Evolutionary conservation across 2,113 vertebrate species (phyloP), one percentile per base, ranked within the genome.

Genomic region (Gulo gulo): DNA sequence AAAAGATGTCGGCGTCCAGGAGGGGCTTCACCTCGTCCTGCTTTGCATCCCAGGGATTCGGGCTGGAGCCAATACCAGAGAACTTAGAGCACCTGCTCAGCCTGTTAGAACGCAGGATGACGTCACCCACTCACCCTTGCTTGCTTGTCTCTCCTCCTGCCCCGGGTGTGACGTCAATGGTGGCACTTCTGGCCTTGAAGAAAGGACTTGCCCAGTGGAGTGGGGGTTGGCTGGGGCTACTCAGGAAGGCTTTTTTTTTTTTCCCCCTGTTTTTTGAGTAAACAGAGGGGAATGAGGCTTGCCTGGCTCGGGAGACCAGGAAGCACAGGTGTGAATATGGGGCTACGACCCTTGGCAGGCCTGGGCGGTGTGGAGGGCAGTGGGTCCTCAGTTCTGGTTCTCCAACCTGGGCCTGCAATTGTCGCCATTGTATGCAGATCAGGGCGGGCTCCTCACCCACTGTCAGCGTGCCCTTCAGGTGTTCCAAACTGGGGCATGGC

Each of bases 401-500:
- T 39, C 0, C 1, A 39, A 45, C 15, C 52, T 7, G n/a, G 26
- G 11, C 61, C 16, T 42, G 63, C 63, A 7, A 7, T 47, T 36
- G 6, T 73, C 73, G 39, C 78, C 73, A 86, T 21, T 87, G 95
- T 76, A n/a, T 67, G 67, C 86, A 87, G 79, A 88, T 82, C 24
- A 82, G 93, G 91, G 86, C 1, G 6, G 63, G 55, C 11, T 18
- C 42, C 55, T 39, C 55, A 71, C 24, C 50, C 61, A 4, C 31
- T 6, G 59, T 63, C 7, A 31, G 34, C 16, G 7, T 26, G 34
- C 20, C 83, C 67, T 45, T 47, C 21, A 13, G 47, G 47, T 36
- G 13, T 74, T 88, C 65, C 71, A 78, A 57, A 95, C 86, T 57
- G 82, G 93, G 67, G 50, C 47, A 39, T n/a, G 20, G 92, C 57